These are phyloP conservation scores for Dasyurus viverrinus DNA, from an alignment of 2,113 vertebrate species.

Conservation along the genomic window DNA sequence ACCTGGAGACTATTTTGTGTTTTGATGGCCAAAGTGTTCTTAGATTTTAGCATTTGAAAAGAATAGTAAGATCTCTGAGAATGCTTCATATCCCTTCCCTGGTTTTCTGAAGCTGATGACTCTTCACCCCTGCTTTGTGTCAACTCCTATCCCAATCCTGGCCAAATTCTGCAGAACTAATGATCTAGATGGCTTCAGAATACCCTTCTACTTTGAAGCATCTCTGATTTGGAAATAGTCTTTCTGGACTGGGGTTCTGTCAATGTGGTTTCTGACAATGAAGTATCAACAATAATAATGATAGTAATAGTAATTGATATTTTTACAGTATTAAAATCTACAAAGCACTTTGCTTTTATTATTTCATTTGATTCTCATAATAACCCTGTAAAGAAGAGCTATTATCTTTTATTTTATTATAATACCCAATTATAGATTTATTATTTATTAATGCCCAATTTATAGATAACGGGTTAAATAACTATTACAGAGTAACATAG, in stretches of 20 bases:
- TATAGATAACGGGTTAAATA: neutral
- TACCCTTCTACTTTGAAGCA: neutral
- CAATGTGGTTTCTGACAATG: neutral
- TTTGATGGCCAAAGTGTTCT: slow-evolving; percentile 46
- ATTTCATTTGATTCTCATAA: slow-evolving; percentile 34
- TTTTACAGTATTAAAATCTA: neutral
- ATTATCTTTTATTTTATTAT: neutral
- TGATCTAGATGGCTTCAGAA: neutral
- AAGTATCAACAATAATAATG: neutral
- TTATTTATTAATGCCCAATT: neutral
- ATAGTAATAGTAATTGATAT: neutral
- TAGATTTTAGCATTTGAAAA: slow-evolving; percentile 42
- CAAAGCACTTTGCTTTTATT: slow-evolving; percentile 1
- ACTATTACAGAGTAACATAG: neutral
- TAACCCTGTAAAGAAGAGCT: neutral
- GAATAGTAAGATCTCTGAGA: neutral
- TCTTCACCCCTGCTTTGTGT: neutral
- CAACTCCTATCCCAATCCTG: neutral
- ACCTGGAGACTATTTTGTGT: too few species aligned
- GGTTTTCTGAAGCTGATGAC: neutral
- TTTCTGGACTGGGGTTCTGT: neutral
- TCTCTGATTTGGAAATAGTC: neutral
- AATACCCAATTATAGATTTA: neutral
- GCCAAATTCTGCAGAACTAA: neutral
- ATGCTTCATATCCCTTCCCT: neutral